A percentile compares a stretch with the other conserved stretches of the same genome.
Evolutionary conservation across 1,140 invertebrate genomes (phyloP).

Genomic region (Drosophila parabipectinata): DNA sequence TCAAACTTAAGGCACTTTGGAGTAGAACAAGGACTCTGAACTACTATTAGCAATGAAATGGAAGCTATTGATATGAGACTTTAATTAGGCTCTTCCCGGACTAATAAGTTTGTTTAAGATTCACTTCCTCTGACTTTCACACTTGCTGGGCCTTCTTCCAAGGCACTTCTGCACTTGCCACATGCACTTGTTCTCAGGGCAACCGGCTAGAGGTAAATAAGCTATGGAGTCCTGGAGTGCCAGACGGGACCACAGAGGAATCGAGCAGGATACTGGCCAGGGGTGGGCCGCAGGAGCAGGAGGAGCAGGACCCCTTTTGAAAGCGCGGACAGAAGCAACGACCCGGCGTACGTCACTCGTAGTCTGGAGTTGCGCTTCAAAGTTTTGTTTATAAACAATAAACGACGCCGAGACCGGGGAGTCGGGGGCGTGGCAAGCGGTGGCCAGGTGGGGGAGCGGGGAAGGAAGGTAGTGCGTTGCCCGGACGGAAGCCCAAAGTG

Average conservation of each 20-base stretch:
- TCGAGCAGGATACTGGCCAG: constrained; percentile 2
- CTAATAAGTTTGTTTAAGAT: not conserved
- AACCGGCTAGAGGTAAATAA: constrained; percentile 75
- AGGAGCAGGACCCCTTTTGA: constrained; percentile 18
- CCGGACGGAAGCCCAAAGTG: constrained; percentile 48
- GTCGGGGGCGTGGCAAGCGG: not conserved
- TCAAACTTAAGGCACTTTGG: not conserved
- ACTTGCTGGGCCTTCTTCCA: constrained; percentile 25
- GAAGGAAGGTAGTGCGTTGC: constrained; percentile 46
- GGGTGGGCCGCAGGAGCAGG: not conserved
- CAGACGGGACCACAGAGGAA: constrained; percentile 14
- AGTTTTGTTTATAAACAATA: constrained; percentile 82
- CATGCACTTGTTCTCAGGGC: constrained; percentile 66
- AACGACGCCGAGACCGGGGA: constrained; percentile 54
- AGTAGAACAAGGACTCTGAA: not conserved
- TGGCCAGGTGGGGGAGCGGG: not conserved
- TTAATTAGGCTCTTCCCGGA: not conserved
- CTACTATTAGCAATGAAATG: not conserved
- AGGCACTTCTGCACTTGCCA: constrained; percentile 28
- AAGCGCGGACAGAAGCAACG: constrained; percentile 53
- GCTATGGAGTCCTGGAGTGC: constrained; percentile 29
- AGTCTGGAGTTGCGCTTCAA: constrained; percentile 38
- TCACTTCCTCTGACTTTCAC: constrained; percentile 19
- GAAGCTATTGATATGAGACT: too few species aligned
- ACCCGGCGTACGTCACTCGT: constrained; percentile 67